Base-by-base conservation (phyloP, 2,797 vertebrate species). In the Tolypeutes matacus region DNA sequence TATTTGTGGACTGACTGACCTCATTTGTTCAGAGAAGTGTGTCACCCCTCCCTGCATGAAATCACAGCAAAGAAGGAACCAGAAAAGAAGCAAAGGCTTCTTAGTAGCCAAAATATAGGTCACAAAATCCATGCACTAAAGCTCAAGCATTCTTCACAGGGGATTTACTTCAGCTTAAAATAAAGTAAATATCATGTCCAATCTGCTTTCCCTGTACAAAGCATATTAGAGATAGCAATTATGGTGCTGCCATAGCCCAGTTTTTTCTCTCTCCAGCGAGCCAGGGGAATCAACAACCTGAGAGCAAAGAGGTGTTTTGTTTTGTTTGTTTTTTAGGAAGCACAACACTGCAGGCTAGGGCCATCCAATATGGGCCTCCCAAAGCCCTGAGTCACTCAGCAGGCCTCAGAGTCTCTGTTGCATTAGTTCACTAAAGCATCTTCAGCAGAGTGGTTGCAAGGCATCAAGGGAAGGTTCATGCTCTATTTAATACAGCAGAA, bases 81-180 rank as follows among this genome's bases (percentile, higher is more conserved):
- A 73, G 70, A 90, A 53, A 62, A 69, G 75, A 86, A 94, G 9
- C 58, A 77, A 36, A 86, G 58, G 31, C 31, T 69, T 78, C 31
- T 1, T 4, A 82, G 69, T 2, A 60, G 31, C 25, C 62, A 31
- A 77, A 69, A 34, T 31, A n/a, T 20, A 34, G 11, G 15, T 34
- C 23, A 46, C 21, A 39, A 80, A 86, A n/a, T 4, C 11, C 56
- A 14, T 17, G 23, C 15, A 25, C 21, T 39, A 2, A 42, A 67
- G 39, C 14, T 89, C 29, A 34, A 20, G 36, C 20, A 29, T 5
- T 27, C 23, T 39, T 39, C 69, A 39, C 23, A 42, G 34, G 36
- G 25, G 69, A 42, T 42, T 10, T 21, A 42, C 31, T 84, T 76
- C 60, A 34, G 5, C n/a, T 51, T 34, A n/a, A 53, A 60, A 49